Base-by-base conservation (phyloP, 2,113 vertebrate genomes). In the Myiagra hebetior region DNA sequence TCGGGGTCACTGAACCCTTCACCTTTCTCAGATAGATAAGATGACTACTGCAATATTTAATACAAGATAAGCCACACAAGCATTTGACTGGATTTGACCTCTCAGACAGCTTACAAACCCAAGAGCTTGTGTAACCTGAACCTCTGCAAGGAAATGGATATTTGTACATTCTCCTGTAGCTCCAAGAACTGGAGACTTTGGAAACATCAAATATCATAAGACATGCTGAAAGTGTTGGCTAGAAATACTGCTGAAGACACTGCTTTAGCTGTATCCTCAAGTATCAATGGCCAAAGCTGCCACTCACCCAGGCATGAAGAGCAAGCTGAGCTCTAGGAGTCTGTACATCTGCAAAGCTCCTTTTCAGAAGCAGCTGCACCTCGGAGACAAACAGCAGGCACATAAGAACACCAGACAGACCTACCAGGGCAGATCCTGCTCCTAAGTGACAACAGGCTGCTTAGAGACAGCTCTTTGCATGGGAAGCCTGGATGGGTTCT, bases 51-150 rank as follows among this genome's bases (percentile, higher is more conserved):
- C 91, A 96, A 93, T 93, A 97, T 95, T 94, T 96, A 96, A 96
- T 82, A 88, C 62, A 88, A 97, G 95, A 92, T 96, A 96, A 94
- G 86, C 85, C 73, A 91, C 91, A 96, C 62, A 93, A 91, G 91
- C 57, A 89, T 97, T 95, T 97, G 96, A 93, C 96, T 95, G 83
- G 64, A 67, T 96, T 96, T 97, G 93, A 95, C 96, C 96, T 96
- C 86, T 94, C 83, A 91, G 79, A 85, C 93, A 93, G 86, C 93
- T 96, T 96, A 95, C 88, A 96, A 89, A 94, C 86, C 82, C 95
- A 94, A 94, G 83, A 96, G 91, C 86, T 94, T 74, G 83, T 85
- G 80, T 93, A 95, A 95, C 80, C 86, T 93, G 80, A 91, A 93
- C 80, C 57, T 94, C 70, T 89, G 91, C 65, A 89, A 89, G 69